Evolutionary conservation across 2,113 vertebrate species (phyloP), one percentile per base, ranked within the genome.

Genomic region (Epinephelus moara): DNA sequence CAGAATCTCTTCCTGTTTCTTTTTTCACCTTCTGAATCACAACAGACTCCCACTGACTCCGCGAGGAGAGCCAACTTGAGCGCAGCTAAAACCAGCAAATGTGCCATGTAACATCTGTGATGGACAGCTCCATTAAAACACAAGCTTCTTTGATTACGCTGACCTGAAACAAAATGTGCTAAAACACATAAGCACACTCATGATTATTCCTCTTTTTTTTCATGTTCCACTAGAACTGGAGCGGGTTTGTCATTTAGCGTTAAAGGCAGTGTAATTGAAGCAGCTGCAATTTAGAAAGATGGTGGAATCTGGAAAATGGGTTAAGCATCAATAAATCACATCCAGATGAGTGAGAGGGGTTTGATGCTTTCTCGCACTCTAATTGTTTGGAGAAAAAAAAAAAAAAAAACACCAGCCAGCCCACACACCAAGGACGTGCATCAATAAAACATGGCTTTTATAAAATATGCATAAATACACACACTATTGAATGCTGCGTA

Each of bases 381-480:
- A 87, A 93, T 91, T 90, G 80, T 88, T 83, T 75, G 6, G 27
- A 27, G 25, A 2, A 27, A 27, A 30, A 30, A 30, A 30, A 12
- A 18, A 27, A 37, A 53, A 53, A 27, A 53, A 4, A 1, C 13
- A 47, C 21, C 37, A 84, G 40, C n/a, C 37, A 84, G 59, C 85
- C 87, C 90, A 88, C 91, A 91, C 89, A 82, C 85, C 64, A 67
- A 77, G 84, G 56, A 63, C 25, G 23, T 3, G 81, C 82, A 94
- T 95, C 75, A 92, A 95, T 95, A 92, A 95, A 92, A 88, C 88
- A 94, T 87, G 81, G 59, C 82, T 83, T 89, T 90, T 82, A 92
- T 93, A 85, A 93, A 93, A 90, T 86, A 93, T 93, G 88, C 87
- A 94, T 93, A 89, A 91, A 93, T 85, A 92, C 88, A 87, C 85